phyloP scores from a whole-genome alignment of 2,888 invertebrate species.

The Agonum fuliginosum region DNA sequence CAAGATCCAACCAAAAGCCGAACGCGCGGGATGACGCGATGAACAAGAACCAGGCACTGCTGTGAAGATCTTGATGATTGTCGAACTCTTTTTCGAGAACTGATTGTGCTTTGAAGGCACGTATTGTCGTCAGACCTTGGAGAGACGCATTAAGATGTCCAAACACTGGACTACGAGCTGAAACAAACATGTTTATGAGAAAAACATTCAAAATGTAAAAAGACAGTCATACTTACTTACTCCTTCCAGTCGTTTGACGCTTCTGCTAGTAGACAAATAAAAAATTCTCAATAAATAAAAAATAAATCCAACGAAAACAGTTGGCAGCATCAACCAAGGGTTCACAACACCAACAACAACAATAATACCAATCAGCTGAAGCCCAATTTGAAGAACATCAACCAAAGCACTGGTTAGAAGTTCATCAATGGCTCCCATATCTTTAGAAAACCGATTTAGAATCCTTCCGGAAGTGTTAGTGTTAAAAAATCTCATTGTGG shows the following conservation, averaged over 20 bases:
- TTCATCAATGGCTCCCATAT: conserved; percentile 79
- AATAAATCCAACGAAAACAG: conserved; percentile 77
- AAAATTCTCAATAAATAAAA: conserved; percentile 81
- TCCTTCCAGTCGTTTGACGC: conserved; percentile 83
- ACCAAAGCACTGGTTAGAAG: conserved; percentile 73
- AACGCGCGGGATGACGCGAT: conserved; percentile 80
- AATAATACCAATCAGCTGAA: conserved; percentile 81
- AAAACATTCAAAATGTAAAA: not conserved
- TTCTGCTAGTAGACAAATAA: conserved; percentile 84
- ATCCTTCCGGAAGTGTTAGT: conserved; percentile 79
- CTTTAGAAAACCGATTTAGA: conserved; percentile 84
- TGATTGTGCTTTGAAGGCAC: conserved; percentile 81
- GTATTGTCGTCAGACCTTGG: conserved; percentile 84
- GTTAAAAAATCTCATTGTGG: conserved; percentile 82
- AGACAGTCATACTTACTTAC: conserved; percentile 75
- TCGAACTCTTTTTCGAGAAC: conserved; percentile 80
- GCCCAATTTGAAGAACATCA: conserved; percentile 77
- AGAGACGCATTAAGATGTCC: conserved; percentile 84
- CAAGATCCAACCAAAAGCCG: conserved; percentile 81
- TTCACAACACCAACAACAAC: conserved; percentile 84
- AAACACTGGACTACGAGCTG: conserved; percentile 87
- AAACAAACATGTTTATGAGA: not conserved
- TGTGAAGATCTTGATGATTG: conserved; percentile 79
- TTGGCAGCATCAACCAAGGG: conserved; percentile 81
- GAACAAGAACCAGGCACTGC: conserved; percentile 84